Base-by-base conservation (phyloP, 2,888 invertebrate genomes). In the Hirtodrosophila histrioides region DNA sequence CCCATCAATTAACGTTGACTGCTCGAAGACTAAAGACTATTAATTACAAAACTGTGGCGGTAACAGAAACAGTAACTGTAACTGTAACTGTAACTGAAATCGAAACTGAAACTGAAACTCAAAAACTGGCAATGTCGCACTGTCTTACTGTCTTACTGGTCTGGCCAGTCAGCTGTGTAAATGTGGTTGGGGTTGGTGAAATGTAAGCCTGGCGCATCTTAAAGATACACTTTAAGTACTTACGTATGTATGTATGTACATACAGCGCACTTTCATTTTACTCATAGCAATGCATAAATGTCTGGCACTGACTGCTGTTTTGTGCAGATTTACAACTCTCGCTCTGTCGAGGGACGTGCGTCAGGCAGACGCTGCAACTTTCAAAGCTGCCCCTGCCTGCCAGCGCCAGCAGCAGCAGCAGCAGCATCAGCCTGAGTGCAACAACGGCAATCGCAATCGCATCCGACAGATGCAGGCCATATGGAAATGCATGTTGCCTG, bases 211-310 rank as follows among this genome's bases (percentile, higher is more conserved):
- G 53, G 46, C 40, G 37, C 43, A 61, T 71, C 57, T 74, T 46
- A 11, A 43, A 75, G 70, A 56, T 41, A 61, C 69, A 49, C 54
- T 50, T 10, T 33, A 37, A 29, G 41, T 53, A 60, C 43, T 37
- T 43, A 49, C 43, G 40, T 4, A 61, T 55, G 31, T 31, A 31
- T 31, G 31, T 44, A 41, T n/a, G 27, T n/a, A 43, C 12, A 23
- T 41, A 64, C 63, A 63, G 11, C 78, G 67, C 75, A 82, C 82
- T 82, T 82, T 82, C 82, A 69, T 86, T 84, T 82, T 43, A 63
- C 57, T 55, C 12, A 36, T 12, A 48, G 50, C 57, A 68, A 72
- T 68, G 66, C 72, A 60, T 45, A 56, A 64, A 49, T 45, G 63
- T 56, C 66, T 57, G 66, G 54, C 60, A 54, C 48, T 31, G 45